These are phyloP conservation scores for Cherax quadricarinatus DNA, from an alignment of 1,140 invertebrate genomes.

Conservation along the genomic window DNA sequence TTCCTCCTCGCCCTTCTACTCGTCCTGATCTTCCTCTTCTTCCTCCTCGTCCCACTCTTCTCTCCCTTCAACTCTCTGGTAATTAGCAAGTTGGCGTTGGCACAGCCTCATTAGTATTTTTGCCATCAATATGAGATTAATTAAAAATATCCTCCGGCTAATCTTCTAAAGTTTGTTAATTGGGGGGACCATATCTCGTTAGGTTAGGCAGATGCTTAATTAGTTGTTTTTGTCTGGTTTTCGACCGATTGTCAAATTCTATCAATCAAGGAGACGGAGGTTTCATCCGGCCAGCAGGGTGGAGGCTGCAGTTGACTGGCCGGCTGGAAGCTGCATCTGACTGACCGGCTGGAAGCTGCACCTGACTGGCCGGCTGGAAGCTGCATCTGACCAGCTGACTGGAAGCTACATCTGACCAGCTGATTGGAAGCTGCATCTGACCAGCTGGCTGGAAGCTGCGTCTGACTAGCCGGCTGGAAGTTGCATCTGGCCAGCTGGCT, in stretches of 20 bases:
- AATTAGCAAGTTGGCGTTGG: slow-evolving; percentile 66
- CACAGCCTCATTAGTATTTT: slow-evolving; percentile 69
- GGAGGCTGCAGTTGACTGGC: too few relatives aligned
- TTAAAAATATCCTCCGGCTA: slow-evolving; percentile 66
- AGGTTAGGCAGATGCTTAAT: slow-evolving; percentile 67
- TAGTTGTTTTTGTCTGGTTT: slow-evolving; percentile 63
- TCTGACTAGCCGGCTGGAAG: too few relatives aligned
- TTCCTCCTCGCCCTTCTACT: slow-evolving; percentile 15
- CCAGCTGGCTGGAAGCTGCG: too few relatives aligned
- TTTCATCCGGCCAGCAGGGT: too few relatives aligned
- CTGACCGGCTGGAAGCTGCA: background rate
- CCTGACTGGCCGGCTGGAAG: background rate
- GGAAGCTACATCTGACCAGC: too few relatives aligned
- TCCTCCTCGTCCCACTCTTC: background rate
- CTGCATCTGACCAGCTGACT: too few relatives aligned
- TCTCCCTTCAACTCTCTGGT: slow-evolving; percentile 49
- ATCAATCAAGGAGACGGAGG: slow-evolving; percentile 58
- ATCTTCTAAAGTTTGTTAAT: slow-evolving; percentile 71
- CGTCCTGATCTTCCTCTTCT: background rate
- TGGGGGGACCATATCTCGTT: slow-evolving; percentile 69
- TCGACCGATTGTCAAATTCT: slow-evolving; percentile 62
- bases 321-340: too few relatives aligned
- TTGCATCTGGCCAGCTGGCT: too few relatives aligned
- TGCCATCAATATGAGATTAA: slow-evolving; percentile 71
- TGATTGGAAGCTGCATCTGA: too few relatives aligned